Conservation (phyloP, 2,888 invertebrate genomes). For the Stenichneumon culpator region DNA sequence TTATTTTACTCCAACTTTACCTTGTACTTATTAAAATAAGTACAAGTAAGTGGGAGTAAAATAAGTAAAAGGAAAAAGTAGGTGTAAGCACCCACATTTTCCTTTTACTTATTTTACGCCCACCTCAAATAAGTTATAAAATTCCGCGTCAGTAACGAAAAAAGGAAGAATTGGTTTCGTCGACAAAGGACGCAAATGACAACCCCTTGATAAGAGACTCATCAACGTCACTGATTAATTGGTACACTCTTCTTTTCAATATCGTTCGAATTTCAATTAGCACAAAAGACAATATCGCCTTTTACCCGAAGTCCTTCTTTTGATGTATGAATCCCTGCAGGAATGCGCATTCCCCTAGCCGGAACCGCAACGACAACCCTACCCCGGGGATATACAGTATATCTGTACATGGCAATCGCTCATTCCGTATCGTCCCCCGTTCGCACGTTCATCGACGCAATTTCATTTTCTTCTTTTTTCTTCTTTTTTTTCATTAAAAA, state of each 20-base stretch:
- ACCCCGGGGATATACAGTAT: not conserved
- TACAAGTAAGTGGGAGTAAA: too few species aligned
- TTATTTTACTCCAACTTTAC: too few species aligned
- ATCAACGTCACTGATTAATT: not conserved
- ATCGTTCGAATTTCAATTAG: not conserved
- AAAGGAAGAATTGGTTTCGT: too few species aligned
- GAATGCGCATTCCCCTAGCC: not conserved
- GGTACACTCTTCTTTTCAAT: not conserved
- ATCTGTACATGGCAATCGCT: slow-evolving; percentile 27
- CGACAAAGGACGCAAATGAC: too few species aligned
- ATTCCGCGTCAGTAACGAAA: too few species aligned
- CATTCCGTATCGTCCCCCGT: slow-evolving; percentile 29
- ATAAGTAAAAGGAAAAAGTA: too few species aligned
- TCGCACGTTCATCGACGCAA: slow-evolving; percentile 53
- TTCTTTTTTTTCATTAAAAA: slow-evolving; percentile 2
- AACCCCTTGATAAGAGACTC: not conserved
- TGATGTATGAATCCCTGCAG: not conserved
- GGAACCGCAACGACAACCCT: not conserved
- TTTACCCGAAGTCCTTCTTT: not conserved
- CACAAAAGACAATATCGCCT: not conserved
- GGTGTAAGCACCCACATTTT: too few species aligned
- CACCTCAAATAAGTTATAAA: too few species aligned
- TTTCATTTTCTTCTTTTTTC: not conserved
- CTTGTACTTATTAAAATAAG: too few species aligned
- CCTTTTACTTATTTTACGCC: too few species aligned